Percentiles rank a stretch among this genome's conserved stretches.
These are phyloP conservation scores for Hiodon alosoides DNA, from an alignment of 2,113 vertebrate genomes.

Conservation along the genomic window DNA sequence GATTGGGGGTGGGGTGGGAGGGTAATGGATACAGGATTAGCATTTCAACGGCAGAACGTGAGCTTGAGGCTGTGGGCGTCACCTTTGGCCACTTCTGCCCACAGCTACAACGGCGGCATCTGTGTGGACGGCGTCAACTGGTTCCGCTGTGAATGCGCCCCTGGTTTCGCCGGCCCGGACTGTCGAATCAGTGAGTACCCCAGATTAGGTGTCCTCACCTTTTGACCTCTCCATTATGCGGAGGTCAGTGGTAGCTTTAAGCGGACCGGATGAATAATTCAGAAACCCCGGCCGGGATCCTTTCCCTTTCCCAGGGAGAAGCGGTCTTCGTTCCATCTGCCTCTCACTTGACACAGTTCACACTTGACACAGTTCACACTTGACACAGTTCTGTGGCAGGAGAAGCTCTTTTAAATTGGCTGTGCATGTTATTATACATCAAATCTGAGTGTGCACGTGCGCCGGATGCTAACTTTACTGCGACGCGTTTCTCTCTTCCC, in stretches of 20 bases:
- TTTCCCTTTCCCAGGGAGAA: too few species aligned
- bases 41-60: too few species aligned
- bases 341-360: slow-evolving; percentile 36
- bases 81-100: slow-evolving; percentile 19
- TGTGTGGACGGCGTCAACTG: slow-evolving; percentile 95
- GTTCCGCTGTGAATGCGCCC: slow-evolving; percentile 92
- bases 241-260: background rate
- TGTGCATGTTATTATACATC: too few species aligned
- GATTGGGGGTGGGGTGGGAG: slow-evolving; percentile 21
- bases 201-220: slow-evolving; percentile 36
- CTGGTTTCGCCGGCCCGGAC: slow-evolving; percentile 89
- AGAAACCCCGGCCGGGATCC: background rate
- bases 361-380: too few species aligned
- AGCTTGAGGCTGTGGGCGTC: too few species aligned
- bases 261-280: too few species aligned
- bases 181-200: slow-evolving; percentile 92
- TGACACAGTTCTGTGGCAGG: slow-evolving; percentile 13
- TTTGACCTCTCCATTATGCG: too few species aligned
- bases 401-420: too few species aligned
- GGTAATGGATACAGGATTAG: too few species aligned
- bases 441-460: too few species aligned
- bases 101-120: slow-evolving; percentile 90
- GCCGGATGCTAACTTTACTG: too few species aligned
- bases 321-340: background rate
- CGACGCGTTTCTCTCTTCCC: background rate